Evolutionary conservation across 2,113 vertebrate species (phyloP).

Genomic region (Crotalus helleri): DNA sequence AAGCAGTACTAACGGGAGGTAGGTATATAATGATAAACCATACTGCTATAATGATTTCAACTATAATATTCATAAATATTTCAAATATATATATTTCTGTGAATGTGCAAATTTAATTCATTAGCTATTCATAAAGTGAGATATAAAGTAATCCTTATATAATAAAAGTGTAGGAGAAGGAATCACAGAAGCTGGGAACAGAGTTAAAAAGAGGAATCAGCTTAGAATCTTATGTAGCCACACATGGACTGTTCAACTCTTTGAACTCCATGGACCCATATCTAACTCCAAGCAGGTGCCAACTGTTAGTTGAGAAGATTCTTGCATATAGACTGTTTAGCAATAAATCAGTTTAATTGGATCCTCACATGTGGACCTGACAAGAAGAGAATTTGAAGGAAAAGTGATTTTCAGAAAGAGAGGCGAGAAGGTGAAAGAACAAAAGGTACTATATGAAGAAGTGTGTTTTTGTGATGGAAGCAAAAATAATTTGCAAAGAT

Average conservation of each 20-base stretch:
- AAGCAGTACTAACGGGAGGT: not conserved
- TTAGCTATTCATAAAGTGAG: not conserved
- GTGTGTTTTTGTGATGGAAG: not conserved
- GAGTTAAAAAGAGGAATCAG: too few relatives aligned
- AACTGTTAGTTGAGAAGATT: too few relatives aligned
- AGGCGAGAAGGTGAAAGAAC: not conserved
- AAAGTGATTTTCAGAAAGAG: not conserved
- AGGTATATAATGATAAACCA: not conserved
- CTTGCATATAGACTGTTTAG: not conserved
- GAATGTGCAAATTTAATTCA: not conserved
- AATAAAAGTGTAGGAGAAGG: not conserved
- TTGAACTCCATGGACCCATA: too few relatives aligned
- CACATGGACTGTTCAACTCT: too few relatives aligned
- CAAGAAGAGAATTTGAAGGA: not conserved
- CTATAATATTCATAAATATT: not conserved
- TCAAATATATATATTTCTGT: not conserved
- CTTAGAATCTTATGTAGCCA: too few relatives aligned
- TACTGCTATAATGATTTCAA: not conserved
- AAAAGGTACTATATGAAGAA: not conserved
- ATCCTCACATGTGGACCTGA: too few relatives aligned
- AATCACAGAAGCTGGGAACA: too few relatives aligned
- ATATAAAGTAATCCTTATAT: not conserved
- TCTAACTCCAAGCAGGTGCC: too few relatives aligned
- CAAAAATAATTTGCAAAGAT: not conserved
- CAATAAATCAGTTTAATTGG: not conserved